Base-by-base conservation (phyloP, 2,888 invertebrate species). In the Aplocera efformata region DNA sequence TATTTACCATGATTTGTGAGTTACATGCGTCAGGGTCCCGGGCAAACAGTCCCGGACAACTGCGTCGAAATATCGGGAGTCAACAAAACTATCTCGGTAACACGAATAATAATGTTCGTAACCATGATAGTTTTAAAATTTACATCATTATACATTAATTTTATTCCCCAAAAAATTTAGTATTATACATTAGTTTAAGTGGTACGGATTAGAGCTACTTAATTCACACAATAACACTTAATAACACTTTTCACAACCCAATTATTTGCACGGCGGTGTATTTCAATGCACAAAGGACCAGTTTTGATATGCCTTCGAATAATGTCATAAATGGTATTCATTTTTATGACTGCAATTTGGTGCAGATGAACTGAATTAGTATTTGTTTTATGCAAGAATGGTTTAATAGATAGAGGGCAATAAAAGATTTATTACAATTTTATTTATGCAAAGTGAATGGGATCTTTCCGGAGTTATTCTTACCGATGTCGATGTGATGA, bases 261-360 rank as follows among this genome's bases (percentile, higher is more conserved):
- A 67, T 65, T 50, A 44, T 58, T 54, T 75, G 79, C 70, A 61
- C 63, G 54, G 61, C 56, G 75, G 65, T 86, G 71, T 75, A 80
- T 51, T 53, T 50, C 52, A 56, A 67, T 70, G 70, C 60, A 71
- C 69, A 74, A 69, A 75, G 68, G 71, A 70, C 62, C 73, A 63
- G 72, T 79, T 85, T 83, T 77, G 86, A 83, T 85, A 84, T 84
- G 85, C 84, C 70, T 68, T 72, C 73, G 69, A 81, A 85, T 83
- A 83, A 81, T 75, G 76, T 76, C 76, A 81, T 85, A 84, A 83
- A 83, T 78, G 83, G 71, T 77, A 67, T 75, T 75, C 79, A 79
- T 72, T 82, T 88, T 86, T 86, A 88, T 81, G 75, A 74, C 79
- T 76, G 79, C 75, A 80, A 85, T 85, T 86, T 78, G 67, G 72